These are phyloP conservation scores for Dromaius novaehollandiae DNA, from an alignment of 2,113 vertebrate genomes.

Conservation along the genomic window DNA sequence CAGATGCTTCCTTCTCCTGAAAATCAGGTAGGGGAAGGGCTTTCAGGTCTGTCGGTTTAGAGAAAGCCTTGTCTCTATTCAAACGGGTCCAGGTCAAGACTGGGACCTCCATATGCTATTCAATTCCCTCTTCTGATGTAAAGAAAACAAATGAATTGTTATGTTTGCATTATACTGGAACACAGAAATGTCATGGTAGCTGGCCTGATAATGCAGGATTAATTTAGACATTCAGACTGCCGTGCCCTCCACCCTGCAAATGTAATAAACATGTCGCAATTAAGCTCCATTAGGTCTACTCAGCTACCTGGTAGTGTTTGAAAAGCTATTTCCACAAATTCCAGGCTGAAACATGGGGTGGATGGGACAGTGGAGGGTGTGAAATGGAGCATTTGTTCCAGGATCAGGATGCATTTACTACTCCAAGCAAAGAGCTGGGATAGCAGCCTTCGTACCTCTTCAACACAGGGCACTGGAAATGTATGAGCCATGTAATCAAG, in stretches of 20 bases:
- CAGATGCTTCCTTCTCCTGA: neutral
- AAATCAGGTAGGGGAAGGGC: neutral
- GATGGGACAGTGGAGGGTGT: neutral
- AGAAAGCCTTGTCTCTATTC: neutral
- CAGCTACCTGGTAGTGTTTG: neutral
- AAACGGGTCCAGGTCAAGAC: neutral
- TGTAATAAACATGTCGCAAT: conserved; percentile 42
- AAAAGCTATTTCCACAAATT: conserved; percentile 14
- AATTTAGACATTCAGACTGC: conserved; percentile 36
- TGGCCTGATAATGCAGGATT: conserved; percentile 24
- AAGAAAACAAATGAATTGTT: conserved; percentile 32
- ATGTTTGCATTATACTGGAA: conserved; percentile 18
- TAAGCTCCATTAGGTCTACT: conserved; percentile 39
- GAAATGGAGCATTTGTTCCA: neutral
- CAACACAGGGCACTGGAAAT: neutral
- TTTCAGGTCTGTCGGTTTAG: neutral
- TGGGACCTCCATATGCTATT: neutral
- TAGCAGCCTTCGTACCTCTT: neutral
- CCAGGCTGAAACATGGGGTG: neutral
- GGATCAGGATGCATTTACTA: neutral
- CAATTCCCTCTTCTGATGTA: neutral
- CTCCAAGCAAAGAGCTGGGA: neutral
- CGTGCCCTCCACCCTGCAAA: conserved; percentile 16
- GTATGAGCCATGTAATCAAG: neutral
- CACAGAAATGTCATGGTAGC: conserved; percentile 25